Evolutionary conservation across 2,797 vertebrate species (phyloP).

Genomic region (Tapirus indicus): DNA sequence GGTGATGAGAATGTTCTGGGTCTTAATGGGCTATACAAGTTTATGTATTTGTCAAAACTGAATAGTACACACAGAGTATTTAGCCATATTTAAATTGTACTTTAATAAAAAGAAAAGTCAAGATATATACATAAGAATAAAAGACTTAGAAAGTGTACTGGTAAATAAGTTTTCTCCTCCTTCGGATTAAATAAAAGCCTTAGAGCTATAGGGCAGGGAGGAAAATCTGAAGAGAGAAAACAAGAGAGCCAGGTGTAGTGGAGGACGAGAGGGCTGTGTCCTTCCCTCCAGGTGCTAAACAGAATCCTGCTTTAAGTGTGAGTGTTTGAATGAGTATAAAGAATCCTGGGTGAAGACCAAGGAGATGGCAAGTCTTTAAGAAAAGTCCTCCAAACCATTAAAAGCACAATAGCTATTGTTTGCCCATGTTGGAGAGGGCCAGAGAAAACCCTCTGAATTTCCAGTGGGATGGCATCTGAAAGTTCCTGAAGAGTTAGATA

Average conservation of each 20-base stretch:
- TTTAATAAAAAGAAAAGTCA: not conserved
- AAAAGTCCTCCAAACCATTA: not conserved
- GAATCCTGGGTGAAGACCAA: not conserved
- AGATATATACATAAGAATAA: not conserved
- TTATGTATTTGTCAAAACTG: slow-evolving; percentile 10
- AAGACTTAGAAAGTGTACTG: not conserved
- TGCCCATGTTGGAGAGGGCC: not conserved
- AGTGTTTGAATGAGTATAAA: not conserved
- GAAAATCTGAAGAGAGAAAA: slow-evolving; percentile 15
- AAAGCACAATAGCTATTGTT: not conserved
- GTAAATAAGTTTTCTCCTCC: slow-evolving; percentile 1
- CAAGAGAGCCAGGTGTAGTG: not conserved
- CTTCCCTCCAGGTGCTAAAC: not conserved
- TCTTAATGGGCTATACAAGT: not conserved
- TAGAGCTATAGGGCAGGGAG: not conserved
- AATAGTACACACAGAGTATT: not conserved
- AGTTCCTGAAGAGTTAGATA: not conserved
- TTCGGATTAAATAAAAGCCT: not conserved
- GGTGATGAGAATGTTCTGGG: not conserved
- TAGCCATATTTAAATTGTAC: slow-evolving; percentile 12
- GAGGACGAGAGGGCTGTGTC: not conserved
- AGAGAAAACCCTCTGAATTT: slow-evolving; percentile 34
- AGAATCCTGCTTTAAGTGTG: not conserved
- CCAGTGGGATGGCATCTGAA: not conserved
- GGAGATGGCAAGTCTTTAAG: slow-evolving; percentile 8